Conservation (phyloP, 2,113 vertebrate species). For the Larimichthys polyactis region DNA sequence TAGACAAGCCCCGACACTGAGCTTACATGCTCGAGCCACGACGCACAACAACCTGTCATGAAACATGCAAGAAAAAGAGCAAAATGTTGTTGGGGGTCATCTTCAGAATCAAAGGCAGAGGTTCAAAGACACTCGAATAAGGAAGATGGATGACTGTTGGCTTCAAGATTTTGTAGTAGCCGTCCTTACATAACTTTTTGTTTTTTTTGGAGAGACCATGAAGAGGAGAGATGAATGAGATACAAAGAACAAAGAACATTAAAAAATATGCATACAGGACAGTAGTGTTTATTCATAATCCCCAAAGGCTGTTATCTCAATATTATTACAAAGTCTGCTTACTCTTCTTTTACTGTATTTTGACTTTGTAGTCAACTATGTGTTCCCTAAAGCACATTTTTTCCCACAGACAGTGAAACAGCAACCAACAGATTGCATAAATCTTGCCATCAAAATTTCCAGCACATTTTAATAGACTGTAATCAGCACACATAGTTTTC, state of each 20-base stretch:
- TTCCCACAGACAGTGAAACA: slow-evolving; percentile 4
- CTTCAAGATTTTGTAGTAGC: slow-evolving; percentile 13
- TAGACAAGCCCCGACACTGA: slow-evolving; percentile 24
- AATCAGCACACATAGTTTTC: slow-evolving; percentile 22
- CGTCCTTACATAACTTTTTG: neutral
- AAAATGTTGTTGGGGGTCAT: neutral
- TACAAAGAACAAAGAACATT: neutral
- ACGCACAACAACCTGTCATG: slow-evolving; percentile 26
- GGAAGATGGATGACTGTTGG: slow-evolving; percentile 13
- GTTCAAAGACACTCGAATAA: neutral
- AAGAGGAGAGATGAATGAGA: neutral
- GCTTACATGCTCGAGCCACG: slow-evolving; percentile 24
- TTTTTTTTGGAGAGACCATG: neutral
- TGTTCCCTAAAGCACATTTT: neutral
- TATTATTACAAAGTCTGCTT: neutral
- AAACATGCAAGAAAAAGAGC: slow-evolving; percentile 29
- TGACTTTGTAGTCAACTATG: neutral
- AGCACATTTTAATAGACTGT: neutral
- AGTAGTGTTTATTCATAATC: slow-evolving; percentile 11
- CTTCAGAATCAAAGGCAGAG: neutral
- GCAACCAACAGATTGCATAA: neutral
- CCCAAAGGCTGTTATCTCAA: slow-evolving; percentile 1
- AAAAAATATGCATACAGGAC: neutral
- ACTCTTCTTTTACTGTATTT: neutral
- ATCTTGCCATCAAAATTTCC: slow-evolving; percentile 12